These are phyloP conservation scores for Armadillidium nasatum DNA, from an alignment of 1,140 invertebrate species.

Conservation along the genomic window DNA sequence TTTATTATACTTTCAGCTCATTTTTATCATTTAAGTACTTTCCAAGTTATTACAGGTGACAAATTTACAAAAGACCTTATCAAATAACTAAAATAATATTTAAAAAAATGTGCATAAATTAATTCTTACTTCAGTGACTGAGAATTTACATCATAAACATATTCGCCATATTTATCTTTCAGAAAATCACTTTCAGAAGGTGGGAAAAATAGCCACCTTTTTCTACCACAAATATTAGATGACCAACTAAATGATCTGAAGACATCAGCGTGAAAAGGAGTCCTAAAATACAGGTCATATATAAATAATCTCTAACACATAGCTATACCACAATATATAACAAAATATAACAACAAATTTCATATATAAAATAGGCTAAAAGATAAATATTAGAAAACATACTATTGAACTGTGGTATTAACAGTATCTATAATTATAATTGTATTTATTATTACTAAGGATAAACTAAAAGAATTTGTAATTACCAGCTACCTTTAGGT, in stretches of 20 bases:
- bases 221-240: slow-evolving; percentile 52
- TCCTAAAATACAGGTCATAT: slow-evolving; percentile 30
- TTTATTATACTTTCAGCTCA: too few species aligned
- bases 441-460: too few species aligned
- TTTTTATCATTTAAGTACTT: too few species aligned
- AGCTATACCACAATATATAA: not conserved
- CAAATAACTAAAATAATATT: not conserved
- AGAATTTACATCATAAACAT: slow-evolving; percentile 61
- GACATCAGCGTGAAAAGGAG: slow-evolving; percentile 36
- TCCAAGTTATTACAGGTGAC: too few species aligned
- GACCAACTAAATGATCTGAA: slow-evolving; percentile 39
- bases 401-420: too few species aligned
- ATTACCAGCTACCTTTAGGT: slow-evolving; percentile 80
- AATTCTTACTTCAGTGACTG: slow-evolving; percentile 45
- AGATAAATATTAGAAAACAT: too few species aligned
- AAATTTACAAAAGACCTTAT: too few species aligned
- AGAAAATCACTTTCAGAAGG: slow-evolving; percentile 75
- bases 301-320: not conserved
- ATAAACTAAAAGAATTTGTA: too few species aligned
- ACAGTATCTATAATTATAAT: too few species aligned
- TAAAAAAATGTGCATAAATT: slow-evolving; percentile 48
- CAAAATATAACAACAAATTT: not conserved
- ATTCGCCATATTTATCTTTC: slow-evolving; percentile 62
- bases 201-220: slow-evolving; percentile 87
- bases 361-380: not conserved